Conservation (phyloP, 1,140 invertebrate species). For the Drosophila rhopaloa region DNA sequence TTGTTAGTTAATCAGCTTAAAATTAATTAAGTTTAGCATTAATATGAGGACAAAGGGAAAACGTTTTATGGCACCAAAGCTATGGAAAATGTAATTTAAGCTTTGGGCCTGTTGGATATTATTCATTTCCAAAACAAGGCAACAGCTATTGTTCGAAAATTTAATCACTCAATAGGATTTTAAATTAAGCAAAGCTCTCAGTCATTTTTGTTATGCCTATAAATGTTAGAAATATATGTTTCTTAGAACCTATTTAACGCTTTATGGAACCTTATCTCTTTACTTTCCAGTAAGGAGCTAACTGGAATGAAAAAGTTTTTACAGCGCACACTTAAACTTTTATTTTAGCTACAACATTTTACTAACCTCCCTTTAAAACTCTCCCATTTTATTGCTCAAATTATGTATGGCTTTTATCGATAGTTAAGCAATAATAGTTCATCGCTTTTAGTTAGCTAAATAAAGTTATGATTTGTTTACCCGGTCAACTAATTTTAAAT, state of each 20-base stretch:
- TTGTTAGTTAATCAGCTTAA: slow-evolving; percentile 7
- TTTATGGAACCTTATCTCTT: neutral
- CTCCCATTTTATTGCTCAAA: neutral
- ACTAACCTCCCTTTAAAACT: neutral
- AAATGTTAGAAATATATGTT: no score
- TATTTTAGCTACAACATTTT: neutral
- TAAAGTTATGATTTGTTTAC: slow-evolving; percentile 2
- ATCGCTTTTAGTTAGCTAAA: slow-evolving; percentile 7
- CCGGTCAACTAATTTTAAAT: neutral
- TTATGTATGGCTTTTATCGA: neutral
- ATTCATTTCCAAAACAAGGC: no score
- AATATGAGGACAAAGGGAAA: neutral
- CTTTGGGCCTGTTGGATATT: no score
- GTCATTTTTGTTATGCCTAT: no score
- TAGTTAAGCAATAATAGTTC: neutral
- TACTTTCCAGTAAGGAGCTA: neutral
- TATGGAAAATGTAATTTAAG: neutral
- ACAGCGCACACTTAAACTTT: neutral
- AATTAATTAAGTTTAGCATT: slow-evolving; percentile 1
- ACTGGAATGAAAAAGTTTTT: neutral
- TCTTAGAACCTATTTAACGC: neutral
- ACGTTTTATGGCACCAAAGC: no score
- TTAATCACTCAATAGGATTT: no score
- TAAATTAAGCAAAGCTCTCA: no score
- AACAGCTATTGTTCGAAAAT: no score